These are phyloP conservation scores for Trachelus troglodyta DNA, from an alignment of 2,888 invertebrate species.

Conservation along the genomic window DNA sequence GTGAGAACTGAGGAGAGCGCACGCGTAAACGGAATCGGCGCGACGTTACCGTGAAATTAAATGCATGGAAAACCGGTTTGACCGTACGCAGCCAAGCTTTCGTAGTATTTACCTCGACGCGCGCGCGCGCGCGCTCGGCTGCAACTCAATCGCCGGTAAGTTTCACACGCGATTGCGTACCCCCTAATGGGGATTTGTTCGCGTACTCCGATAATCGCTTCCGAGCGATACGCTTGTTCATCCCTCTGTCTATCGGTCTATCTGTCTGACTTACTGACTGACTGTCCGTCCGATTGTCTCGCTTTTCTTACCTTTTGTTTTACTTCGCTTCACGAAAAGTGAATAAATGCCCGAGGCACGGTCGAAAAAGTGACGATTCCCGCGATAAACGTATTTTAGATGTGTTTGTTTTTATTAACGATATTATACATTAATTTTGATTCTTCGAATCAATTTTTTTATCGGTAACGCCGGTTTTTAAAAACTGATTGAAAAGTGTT, in stretches of 20 bases:
- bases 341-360: not conserved
- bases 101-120: not conserved
- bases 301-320: not conserved
- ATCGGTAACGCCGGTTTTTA: not conserved
- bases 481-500: not conserved
- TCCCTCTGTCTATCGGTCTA: not conserved
- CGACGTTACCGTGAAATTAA: conserved; percentile 65
- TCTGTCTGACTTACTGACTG: too few species aligned
- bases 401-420: not conserved
- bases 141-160: conserved; percentile 45
- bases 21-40: conserved; percentile 63
- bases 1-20: conserved; percentile 35
- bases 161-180: conserved; percentile 23
- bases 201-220: not conserved
- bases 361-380: not conserved
- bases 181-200: not conserved
- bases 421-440: not conserved
- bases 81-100: conserved; percentile 11
- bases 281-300: not conserved
- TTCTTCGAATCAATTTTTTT: not conserved
- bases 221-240: not conserved
- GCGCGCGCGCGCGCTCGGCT: conserved; percentile 3
- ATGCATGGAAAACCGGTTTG: conserved; percentile 62
- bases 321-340: not conserved
- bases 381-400: not conserved